Percentiles rank a stretch among this genome's conserved stretches.
These are phyloP conservation scores for Drosophila mettleri DNA, from an alignment of 2,888 invertebrate genomes.

Conservation along the genomic window DNA sequence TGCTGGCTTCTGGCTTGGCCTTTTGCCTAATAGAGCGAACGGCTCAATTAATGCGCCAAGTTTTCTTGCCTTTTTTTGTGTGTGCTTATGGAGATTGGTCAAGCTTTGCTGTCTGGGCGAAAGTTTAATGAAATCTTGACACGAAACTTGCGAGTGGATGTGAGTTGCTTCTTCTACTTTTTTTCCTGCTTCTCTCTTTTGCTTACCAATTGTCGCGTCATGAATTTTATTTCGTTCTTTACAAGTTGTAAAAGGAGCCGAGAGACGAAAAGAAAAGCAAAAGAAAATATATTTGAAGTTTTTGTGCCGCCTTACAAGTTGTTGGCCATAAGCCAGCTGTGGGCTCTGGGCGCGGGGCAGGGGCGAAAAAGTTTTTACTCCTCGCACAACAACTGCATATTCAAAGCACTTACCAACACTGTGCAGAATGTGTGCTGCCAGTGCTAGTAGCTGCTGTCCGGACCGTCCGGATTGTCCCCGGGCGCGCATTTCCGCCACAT, in stretches of 20 bases:
- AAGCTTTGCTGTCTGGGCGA: conserved; percentile 58
- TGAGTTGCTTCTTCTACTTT: conserved; percentile 18
- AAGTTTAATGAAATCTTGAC: conserved; percentile 81
- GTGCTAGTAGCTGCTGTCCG: not conserved
- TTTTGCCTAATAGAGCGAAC: conserved; percentile 64
- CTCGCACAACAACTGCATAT: conserved; percentile 35
- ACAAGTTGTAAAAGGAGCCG: conserved; percentile 55
- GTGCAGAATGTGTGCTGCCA: conserved; percentile 26
- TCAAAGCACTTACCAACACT: conserved; percentile 56
- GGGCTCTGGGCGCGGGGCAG: too few species aligned
- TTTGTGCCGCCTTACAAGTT: conserved; percentile 63
- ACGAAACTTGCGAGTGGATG: conserved; percentile 53
- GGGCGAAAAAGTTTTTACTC: conserved; percentile 64
- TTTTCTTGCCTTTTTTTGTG: conserved; percentile 29
- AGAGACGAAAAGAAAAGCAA: conserved; percentile 28
- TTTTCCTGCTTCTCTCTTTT: not conserved
- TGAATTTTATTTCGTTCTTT: conserved; percentile 75
- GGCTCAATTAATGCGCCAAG: conserved; percentile 80
- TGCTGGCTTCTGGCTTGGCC: conserved; percentile 18
- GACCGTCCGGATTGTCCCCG: conserved; percentile 50
- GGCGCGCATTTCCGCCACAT: conserved; percentile 78
- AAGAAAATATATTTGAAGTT: conserved; percentile 52
- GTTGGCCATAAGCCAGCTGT: conserved; percentile 73
- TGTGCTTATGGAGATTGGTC: conserved; percentile 50
- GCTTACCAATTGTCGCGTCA: conserved; percentile 68